phyloP scores from a whole-genome alignment of 2,113 vertebrate genomes.

The Corythoichthys intestinalis region DNA sequence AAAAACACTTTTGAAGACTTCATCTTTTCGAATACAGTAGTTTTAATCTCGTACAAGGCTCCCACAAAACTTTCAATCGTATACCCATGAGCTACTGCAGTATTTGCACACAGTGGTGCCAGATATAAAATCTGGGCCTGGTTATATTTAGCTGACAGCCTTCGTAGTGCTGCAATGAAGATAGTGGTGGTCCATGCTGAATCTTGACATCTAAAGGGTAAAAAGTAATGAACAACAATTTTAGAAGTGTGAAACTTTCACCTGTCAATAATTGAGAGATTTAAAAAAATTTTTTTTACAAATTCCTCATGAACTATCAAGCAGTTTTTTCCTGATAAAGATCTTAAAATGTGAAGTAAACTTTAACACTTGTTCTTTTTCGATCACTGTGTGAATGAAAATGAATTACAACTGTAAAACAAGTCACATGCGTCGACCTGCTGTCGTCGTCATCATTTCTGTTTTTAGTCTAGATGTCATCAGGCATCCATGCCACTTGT shows the following conservation, averaged over 20 bases:
- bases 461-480: conserved; percentile 3
- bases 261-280: not conserved
- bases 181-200: not conserved
- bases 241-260: not conserved
- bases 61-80: not conserved
- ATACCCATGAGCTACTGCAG: not conserved
- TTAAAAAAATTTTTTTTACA: not conserved
- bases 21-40: too few species aligned
- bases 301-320: not conserved
- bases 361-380: not conserved
- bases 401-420: not conserved
- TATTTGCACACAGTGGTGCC: conserved; percentile 8
- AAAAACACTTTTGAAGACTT: too few species aligned
- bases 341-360: not conserved
- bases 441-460: not conserved
- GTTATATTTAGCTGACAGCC: conserved; percentile 18
- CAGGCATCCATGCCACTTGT: not conserved
- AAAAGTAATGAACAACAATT: not conserved
- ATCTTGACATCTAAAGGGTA: not conserved
- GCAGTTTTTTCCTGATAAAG: not conserved
- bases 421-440: not conserved
- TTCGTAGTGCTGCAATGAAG: not conserved
- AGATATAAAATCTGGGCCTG: conserved; percentile 13
- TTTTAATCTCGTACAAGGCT: not conserved
- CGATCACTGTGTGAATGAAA: not conserved